Base-by-base conservation (phyloP, 2,113 vertebrate genomes). In the Strix aluco region DNA sequence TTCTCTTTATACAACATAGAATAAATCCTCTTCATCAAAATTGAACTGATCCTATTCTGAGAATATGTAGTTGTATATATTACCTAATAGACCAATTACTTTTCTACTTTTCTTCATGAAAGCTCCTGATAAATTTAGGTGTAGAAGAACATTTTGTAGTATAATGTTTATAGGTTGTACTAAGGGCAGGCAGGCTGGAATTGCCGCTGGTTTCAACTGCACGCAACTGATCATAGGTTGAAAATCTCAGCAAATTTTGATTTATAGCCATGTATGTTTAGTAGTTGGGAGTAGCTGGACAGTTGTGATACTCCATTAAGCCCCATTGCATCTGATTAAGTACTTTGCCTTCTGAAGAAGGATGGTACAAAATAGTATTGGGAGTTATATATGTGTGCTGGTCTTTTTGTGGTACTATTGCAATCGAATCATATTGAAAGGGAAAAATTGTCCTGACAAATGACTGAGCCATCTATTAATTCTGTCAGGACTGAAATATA, bases 191-290 rank as follows among this genome's bases (percentile, higher is more conserved):
- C 30, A 29, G 46, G 10, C 13, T 88, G 66, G 9, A 46, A 20
- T 67, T 1, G 0, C 9, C 3, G 1, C n/a, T 20, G 22, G 3
- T 51, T 88, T 55, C n/a, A 78, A 7, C 63, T n/a, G 42, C 26
- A 17, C 0, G 0, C 17, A 46, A n/a, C 36, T 30, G 32, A 65
- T 15, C 12, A 6, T 3, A 17, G 44, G 3, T 47, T 77, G 71
- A 77, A 34, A 27, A 42, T 27, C 42, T 9, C 51, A 36, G 9
- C 46, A 78, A 86, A 52, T 62, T 74, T 81, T 89, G 59, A 55
- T 91, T 74, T 81, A 21, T 30, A 57, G 47, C 13, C 18, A 9
- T 20, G 23, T 4, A 30, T 18, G 16, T 71, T 93, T 63, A n/a
- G 63, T 62, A 88, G 20, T 38, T 14, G 27, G 29, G 29, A 71